These are phyloP conservation scores for Ptilonorhynchus violaceus DNA, from an alignment of 2,113 vertebrate genomes.

Conservation along the genomic window DNA sequence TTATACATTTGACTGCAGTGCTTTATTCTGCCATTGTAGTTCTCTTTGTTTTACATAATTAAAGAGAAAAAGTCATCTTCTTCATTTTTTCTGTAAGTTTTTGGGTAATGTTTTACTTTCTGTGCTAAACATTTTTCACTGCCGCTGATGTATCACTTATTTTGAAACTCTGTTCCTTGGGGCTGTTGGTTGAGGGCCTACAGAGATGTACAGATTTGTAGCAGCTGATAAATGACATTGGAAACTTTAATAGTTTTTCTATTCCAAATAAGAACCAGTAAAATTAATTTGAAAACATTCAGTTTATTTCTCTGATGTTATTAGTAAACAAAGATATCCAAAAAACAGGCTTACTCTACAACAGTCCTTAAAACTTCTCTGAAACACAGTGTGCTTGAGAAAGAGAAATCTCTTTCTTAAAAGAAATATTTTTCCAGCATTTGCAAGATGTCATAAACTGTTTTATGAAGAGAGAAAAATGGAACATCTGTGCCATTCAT, in stretches of 20 bases:
- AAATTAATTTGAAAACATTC: not conserved
- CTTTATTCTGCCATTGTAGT: not conserved
- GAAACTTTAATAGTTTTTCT: not conserved
- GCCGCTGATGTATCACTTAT: not conserved
- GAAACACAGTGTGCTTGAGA: not conserved
- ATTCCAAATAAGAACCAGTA: not conserved
- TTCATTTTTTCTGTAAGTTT: not conserved
- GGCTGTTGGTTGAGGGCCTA: not conserved
- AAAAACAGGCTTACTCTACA: not conserved
- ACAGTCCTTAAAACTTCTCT: not conserved
- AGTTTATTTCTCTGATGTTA: not conserved
- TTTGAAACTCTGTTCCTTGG: not conserved
- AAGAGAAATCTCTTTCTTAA: constrained; percentile 10
- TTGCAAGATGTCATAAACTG: constrained; percentile 51
- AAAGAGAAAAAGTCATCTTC: not conserved
- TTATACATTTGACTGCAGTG: not conserved
- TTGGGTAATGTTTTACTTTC: not conserved
- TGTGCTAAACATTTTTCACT: not conserved
- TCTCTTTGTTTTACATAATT: not conserved
- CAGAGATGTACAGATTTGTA: not conserved
- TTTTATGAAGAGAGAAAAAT: constrained; percentile 34
- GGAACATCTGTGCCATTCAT: constrained; percentile 41
- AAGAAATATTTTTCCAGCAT: constrained; percentile 20
- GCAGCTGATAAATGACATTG: not conserved
- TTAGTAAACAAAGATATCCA: not conserved